phyloP scores from a whole-genome alignment of 2,797 vertebrate genomes.

The Mycteria americana region DNA sequence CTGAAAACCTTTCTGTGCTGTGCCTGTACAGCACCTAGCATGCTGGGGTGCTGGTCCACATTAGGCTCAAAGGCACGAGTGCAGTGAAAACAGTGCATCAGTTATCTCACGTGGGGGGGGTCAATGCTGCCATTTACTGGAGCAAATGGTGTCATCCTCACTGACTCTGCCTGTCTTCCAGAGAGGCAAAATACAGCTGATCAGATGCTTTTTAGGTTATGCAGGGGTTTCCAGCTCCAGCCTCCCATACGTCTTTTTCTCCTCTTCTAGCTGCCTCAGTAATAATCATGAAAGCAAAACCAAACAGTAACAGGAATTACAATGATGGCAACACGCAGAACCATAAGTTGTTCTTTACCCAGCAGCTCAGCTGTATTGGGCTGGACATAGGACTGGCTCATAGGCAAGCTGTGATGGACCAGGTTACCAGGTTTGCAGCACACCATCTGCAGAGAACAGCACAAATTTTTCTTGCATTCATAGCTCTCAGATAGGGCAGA shows the following conservation, averaged over 20 bases:
- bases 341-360: not conserved
- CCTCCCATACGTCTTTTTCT: not conserved
- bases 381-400: not conserved
- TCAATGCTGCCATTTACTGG: not conserved
- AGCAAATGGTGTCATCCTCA: not conserved
- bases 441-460: not conserved
- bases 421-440: not conserved
- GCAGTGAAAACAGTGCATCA: not conserved
- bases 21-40: not conserved
- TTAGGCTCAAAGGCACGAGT: fast-evolving
- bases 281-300: not conserved
- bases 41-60: not conserved
- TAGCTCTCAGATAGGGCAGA: not conserved
- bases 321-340: not conserved
- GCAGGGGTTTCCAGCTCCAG: not conserved
- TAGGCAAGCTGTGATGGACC: not conserved
- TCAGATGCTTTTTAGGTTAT: not conserved
- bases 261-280: not conserved
- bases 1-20: not conserved
- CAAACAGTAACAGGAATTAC: not conserved
- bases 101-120: not conserved
- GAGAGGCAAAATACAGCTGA: not conserved
- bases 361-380: not conserved
- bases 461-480: not conserved
- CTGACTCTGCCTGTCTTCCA: not conserved